Percentiles rank a stretch among this genome's conserved stretches.
These are phyloP conservation scores for Achatina immaculata DNA, from an alignment of 1,140 invertebrate genomes.

Conservation along the genomic window DNA sequence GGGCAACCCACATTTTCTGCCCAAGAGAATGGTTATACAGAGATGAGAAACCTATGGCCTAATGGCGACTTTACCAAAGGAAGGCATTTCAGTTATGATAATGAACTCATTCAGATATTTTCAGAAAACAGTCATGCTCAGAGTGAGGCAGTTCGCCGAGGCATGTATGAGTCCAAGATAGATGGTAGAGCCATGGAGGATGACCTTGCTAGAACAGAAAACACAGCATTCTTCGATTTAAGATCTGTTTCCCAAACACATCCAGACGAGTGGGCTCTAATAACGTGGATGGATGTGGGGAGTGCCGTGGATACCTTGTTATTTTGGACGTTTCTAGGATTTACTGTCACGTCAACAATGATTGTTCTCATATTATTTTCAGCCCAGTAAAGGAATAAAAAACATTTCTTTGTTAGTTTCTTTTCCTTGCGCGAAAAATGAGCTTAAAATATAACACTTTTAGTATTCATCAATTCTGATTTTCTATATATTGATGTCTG, in stretches of 20 bases:
- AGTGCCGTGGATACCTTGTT: constrained; percentile 46
- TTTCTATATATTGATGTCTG: too few species aligned
- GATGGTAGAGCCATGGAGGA: neutral
- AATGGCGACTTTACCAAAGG: neutral
- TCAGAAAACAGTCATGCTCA: neutral
- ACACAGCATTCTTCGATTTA: neutral
- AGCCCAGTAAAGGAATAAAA: neutral
- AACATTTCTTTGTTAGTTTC: too few species aligned
- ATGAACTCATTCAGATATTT: neutral
- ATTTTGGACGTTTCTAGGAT: constrained; percentile 48
- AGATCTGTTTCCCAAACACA: neutral
- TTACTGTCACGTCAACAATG: constrained; percentile 45
- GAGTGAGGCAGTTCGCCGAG: too few species aligned
- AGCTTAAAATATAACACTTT: too few species aligned
- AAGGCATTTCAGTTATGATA: neutral
- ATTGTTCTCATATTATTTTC: constrained; percentile 46
- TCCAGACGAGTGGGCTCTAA: constrained; percentile 36
- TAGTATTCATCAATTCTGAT: too few species aligned
- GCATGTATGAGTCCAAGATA: neutral
- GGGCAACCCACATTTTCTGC: neutral
- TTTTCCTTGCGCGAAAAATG: too few species aligned
- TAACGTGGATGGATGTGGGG: constrained; percentile 49
- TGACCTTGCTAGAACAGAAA: neutral
- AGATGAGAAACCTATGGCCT: neutral
- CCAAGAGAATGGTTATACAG: neutral